These are phyloP conservation scores for Agonopterix heracliana DNA, from an alignment of 2,888 invertebrate species.

Conservation along the genomic window DNA sequence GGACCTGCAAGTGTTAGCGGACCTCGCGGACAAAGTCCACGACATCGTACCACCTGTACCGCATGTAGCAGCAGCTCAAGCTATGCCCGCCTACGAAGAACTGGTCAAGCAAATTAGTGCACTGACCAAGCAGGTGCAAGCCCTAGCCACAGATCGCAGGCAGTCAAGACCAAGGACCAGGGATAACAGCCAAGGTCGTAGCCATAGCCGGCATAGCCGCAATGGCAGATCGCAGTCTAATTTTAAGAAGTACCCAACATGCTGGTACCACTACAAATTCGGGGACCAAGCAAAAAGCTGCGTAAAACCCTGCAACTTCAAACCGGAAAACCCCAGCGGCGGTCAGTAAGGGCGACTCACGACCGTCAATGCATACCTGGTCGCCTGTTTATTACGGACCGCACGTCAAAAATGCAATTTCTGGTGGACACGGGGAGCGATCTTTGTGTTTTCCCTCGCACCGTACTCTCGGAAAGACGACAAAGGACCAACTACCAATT, in stretches of 20 bases:
- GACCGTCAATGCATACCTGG: conserved; percentile 9
- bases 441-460: too few species aligned
- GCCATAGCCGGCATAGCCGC: background rate
- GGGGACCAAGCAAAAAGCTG: too few species aligned
- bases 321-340: too few species aligned
- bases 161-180: background rate
- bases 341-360: too few species aligned
- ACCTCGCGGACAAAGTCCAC: conserved; percentile 2
- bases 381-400: conserved; percentile 15
- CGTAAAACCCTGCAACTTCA: too few species aligned
- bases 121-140: background rate
- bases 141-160: background rate
- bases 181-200: background rate
- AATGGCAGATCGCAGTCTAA: too few species aligned
- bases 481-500: conserved; percentile 1
- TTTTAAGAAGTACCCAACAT: too few species aligned
- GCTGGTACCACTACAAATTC: too few species aligned
- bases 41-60: background rate
- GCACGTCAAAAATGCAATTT: too few species aligned
- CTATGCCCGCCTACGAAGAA: too few species aligned
- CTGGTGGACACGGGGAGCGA: too few species aligned
- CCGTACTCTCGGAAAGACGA: too few species aligned
- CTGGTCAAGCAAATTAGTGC: background rate
- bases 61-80: conserved; percentile 1
- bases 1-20: conserved; percentile 1